Conservation (phyloP, 2,888 invertebrate species). For the Norana najaformis region DNA sequence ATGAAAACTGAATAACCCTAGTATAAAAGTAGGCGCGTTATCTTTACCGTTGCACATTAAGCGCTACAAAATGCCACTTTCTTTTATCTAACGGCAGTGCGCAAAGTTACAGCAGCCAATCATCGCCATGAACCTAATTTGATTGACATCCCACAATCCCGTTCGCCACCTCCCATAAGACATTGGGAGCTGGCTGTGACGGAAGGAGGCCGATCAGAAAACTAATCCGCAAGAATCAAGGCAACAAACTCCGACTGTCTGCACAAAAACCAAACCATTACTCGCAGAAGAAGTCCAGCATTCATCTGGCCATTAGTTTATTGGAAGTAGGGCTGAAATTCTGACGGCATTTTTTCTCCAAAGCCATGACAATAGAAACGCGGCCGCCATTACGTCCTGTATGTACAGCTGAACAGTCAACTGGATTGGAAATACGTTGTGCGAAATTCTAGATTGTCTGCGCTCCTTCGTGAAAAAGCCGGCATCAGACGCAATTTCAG, state of each 20-base stretch:
- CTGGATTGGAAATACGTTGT: background rate
- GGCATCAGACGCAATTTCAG: constrained; percentile 5
- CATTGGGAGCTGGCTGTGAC: background rate
- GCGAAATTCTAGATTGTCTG: background rate
- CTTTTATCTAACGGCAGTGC: background rate
- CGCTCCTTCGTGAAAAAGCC: background rate
- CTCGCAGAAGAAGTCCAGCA: background rate
- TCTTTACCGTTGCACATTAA: too few species aligned
- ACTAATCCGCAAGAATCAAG: background rate
- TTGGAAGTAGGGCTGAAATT: background rate
- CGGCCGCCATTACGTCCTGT: constrained; percentile 13
- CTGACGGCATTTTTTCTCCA: background rate
- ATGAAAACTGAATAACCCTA: too few species aligned
- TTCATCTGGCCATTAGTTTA: background rate
- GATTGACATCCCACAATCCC: constrained; percentile 19
- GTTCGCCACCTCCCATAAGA: background rate
- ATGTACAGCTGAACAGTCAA: background rate
- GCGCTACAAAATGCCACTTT: background rate
- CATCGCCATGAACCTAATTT: background rate
- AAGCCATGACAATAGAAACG: too few species aligned
- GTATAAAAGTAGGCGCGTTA: background rate
- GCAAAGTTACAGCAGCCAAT: background rate
- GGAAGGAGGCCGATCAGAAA: background rate
- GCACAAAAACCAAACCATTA: constrained; percentile 18
- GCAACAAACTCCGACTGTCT: background rate